Percentiles rank a stretch among this genome's conserved stretches.
These are phyloP conservation scores for Mustela lutreola DNA, from an alignment of 2,113 vertebrate species.

Conservation along the genomic window DNA sequence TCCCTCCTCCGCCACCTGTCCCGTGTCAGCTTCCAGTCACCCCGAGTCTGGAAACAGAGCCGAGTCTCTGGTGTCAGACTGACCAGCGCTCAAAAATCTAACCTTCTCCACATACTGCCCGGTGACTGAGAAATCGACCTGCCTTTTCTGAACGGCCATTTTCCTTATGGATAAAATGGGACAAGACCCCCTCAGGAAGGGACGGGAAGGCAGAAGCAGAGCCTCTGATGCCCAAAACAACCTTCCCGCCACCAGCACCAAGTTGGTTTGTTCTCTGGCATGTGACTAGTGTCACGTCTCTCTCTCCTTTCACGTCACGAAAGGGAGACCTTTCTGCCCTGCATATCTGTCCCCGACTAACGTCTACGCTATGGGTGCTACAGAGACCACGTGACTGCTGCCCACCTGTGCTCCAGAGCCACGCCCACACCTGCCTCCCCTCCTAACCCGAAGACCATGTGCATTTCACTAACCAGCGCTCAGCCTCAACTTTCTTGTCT, in stretches of 20 bases:
- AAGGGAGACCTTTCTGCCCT: neutral
- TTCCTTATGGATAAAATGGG: neutral
- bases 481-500: neutral
- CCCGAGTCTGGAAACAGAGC: neutral
- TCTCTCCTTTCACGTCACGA: neutral
- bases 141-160: neutral
- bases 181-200: neutral
- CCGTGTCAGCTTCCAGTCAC: neutral
- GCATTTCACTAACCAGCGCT: neutral
- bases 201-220: neutral
- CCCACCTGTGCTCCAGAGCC: neutral
- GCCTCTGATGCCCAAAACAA: neutral
- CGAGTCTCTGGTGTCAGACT: neutral
- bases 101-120: neutral
- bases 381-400: rapidly evolving
- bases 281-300: neutral
- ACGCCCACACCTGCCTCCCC: neutral
- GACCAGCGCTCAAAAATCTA: neutral
- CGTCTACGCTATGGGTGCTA: neutral
- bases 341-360: neutral
- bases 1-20: too few species aligned
- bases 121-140: neutral
- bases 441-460: neutral
- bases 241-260: neutral
- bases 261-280: neutral